Base-by-base conservation (phyloP, 2,888 invertebrate genomes). In the Nomada hirtipes region DNA sequence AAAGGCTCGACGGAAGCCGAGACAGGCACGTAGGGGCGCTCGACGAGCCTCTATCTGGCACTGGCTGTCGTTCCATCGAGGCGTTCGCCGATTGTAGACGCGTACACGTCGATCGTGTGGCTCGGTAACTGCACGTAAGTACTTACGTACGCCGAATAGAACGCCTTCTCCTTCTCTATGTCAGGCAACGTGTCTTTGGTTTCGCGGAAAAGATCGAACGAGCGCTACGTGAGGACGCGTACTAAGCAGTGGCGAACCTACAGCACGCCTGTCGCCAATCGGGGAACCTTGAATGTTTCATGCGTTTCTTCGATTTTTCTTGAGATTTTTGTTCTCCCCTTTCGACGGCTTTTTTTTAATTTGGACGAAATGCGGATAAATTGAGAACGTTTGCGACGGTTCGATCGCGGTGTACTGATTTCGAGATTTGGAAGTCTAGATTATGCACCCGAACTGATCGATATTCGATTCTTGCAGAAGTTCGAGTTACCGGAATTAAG, bases 181-280 rank as follows among this genome's bases (percentile, higher is more conserved):
- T 89, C 89, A 88, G 88, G 83, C 89, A 88, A 87, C 90, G 87
- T 86, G 89, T 84, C 90, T 89, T 84, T 79, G 87, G 89, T 88
- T 92, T 92, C 92, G 92, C 91, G 89, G 92, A 92, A 92, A 91
- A 89, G 91, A 90, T 90, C 91, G 91, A 91, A 89, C 90, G 89
- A 91, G 89, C 76, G 75, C 89, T 90, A 92, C 92, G 92, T 92
- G 92, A 90, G 91, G 90, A 91, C 91, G 90, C 90, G 90, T 89
- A 89, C 88, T 86, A 91, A 91, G 87, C 80, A 79, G 23, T 59
- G 55, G 68, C 70, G 74, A 61, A 63, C 36, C 68, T 50, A 57
- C 63, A 47, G 57, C 64, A 67, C 64, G 44, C 65, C 53, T 69
- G 68, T 52, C 50, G 29, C 4, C 55, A 71, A 70, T 65, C 71